Evolutionary conservation across 2,797 vertebrate species (phyloP), one percentile per base, ranked within the genome.

Genomic region (Eulemur coronatus): DNA sequence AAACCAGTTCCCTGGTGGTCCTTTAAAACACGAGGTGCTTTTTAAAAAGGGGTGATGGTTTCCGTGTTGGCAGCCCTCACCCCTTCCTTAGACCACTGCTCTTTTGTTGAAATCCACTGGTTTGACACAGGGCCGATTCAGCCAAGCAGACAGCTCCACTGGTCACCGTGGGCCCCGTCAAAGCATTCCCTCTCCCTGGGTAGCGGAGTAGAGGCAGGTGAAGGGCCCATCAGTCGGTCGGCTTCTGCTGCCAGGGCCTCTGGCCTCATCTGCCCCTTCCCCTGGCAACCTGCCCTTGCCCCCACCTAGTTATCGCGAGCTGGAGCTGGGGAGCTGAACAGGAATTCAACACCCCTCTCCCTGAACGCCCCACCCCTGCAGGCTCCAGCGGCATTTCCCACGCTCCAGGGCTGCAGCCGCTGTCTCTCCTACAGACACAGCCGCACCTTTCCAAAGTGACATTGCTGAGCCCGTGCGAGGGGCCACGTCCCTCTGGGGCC

Each of bases 1-100:
- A 98, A 98, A 97, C 97, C 97, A 97, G 95, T 98, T 98, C 98
- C 96, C 80, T 79, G 87, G 95, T 97, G 97, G 91, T 94, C 80
- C 92, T 98, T 97, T 98, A 91, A 94, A 95, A 90, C 57, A 92
- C 85, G 86, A 98, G 63, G 70, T 90, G 86, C 84, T 97, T 97
- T 87, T 78, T 92, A 88, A 94, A 95, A 75, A 14, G 9, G n/a
- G 65, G 59, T 94, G 30, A 79, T 24, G 2, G 0, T 87, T 96
- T 97, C 95, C 43, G 20, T 67, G 43, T 76, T 46, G 26, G 94
- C 96, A 97, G 80, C 59, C 67, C 20, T 96, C 7, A 3, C 70
- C n/a, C 96, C 78, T 95, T 94, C 67, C 91, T 72, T 38, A 38
- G 2, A 80, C 92, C 93, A 90, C 88, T 95, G 91, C 38, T 76